Conservation (phyloP, 2,113 vertebrate species). For the Scophthalmus maximus region DNA sequence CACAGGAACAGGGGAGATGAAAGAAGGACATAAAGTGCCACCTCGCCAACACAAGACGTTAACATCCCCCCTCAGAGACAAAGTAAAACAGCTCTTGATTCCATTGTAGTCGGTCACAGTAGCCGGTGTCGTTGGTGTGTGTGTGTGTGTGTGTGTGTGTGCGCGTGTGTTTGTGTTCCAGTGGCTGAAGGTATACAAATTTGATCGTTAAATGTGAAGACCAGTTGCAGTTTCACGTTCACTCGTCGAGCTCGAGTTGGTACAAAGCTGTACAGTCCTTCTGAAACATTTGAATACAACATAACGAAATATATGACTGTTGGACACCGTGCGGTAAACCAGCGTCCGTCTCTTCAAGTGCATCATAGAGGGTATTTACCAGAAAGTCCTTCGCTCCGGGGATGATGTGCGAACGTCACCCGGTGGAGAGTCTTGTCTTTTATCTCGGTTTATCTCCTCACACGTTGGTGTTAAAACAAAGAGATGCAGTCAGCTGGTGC, state of each 20-base stretch:
- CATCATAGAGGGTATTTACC: conserved; percentile 37
- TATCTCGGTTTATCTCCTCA: conserved; percentile 77
- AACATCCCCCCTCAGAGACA: conserved; percentile 73
- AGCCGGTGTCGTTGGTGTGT: conserved; percentile 15
- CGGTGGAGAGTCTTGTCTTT: conserved; percentile 56
- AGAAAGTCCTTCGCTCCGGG: conserved; percentile 21
- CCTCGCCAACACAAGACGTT: conserved; percentile 69
- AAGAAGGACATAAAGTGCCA: conserved; percentile 78
- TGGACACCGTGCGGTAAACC: conserved; percentile 33
- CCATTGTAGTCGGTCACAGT: conserved; percentile 43
- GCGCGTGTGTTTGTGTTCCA: conserved; percentile 1
- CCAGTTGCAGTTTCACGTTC: background rate
- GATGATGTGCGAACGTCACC: conserved; percentile 36
- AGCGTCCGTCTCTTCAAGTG: background rate
- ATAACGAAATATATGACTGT: background rate
- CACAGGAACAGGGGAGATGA: conserved; percentile 74
- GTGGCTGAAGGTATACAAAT: conserved; percentile 4
- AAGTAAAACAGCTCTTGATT: conserved; percentile 67
- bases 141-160: conserved; percentile 6
- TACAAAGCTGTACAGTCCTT: conserved; percentile 5
- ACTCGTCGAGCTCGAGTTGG: background rate
- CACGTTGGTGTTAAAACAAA: conserved; percentile 82
- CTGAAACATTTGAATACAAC: background rate
- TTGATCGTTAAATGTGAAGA: background rate
- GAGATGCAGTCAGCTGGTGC: conserved; percentile 71